phyloP scores from a whole-genome alignment of 2,888 invertebrate species.

The Eulithis testata region DNA sequence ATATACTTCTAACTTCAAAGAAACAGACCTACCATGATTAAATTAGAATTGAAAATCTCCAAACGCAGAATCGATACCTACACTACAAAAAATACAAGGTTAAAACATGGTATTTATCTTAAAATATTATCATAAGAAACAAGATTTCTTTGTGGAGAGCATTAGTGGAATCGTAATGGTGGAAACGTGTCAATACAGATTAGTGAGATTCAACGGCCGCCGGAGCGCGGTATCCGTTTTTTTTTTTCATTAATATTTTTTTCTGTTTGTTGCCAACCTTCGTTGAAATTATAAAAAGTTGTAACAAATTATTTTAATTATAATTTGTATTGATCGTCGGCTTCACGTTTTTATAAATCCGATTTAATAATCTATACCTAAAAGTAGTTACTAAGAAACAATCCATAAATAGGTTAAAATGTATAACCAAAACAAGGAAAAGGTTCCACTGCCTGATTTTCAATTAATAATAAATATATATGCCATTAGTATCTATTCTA shows the following conservation, averaged over 20 bases:
- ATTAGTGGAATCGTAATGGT: slow-evolving; percentile 76
- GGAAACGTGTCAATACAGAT: slow-evolving; percentile 82
- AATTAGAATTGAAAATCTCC: slow-evolving; percentile 34
- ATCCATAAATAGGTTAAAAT: no score
- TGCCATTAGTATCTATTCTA: no score
- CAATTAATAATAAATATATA: no score
- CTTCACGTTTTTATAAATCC: no score
- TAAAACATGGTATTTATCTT: slow-evolving; percentile 63
- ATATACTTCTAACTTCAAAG: not conserved
- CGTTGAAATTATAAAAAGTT: slow-evolving; percentile 17
- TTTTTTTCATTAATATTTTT: slow-evolving; percentile 40
- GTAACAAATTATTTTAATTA: slow-evolving; percentile 9
- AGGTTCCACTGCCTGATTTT: no score
- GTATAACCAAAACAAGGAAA: no score
- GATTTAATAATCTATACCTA: no score
- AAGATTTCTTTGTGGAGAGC: slow-evolving; percentile 65
- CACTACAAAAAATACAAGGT: slow-evolving; percentile 52
- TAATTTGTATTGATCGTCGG: not conserved
- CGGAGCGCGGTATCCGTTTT: slow-evolving; percentile 42
- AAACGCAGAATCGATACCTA: slow-evolving; percentile 36
- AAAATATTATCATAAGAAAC: slow-evolving; percentile 52
- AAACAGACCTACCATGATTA: slow-evolving; percentile 22
- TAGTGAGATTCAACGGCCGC: slow-evolving; percentile 62
- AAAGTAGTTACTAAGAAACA: no score
- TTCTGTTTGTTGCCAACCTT: slow-evolving; percentile 28